Evolutionary conservation across 2,888 invertebrate genomes (phyloP).

Genomic region (Volucella zonaria): DNA sequence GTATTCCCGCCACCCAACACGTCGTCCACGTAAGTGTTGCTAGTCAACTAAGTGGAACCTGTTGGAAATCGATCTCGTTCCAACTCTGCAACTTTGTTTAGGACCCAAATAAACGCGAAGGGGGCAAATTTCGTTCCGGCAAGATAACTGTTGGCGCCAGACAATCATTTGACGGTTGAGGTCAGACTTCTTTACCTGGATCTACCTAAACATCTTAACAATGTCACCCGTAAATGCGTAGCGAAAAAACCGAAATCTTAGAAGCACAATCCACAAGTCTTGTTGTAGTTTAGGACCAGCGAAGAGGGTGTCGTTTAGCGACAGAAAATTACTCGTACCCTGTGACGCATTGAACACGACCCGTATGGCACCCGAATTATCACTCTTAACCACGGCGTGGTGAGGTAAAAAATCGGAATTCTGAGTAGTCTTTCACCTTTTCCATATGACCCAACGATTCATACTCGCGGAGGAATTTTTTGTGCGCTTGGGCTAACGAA

Average conservation of each 20-base stretch:
- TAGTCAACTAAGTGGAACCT: neutral
- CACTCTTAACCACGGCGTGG: neutral
- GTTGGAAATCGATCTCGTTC: neutral
- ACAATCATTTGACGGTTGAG: neutral
- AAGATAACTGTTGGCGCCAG: neutral
- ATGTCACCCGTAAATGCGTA: neutral
- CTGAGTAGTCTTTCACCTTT: neutral
- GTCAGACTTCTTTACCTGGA: too few species aligned
- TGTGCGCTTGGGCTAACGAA: too few species aligned
- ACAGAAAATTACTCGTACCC: conserved; percentile 5
- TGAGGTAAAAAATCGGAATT: conserved; percentile 12
- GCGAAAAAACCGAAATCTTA: conserved; percentile 13
- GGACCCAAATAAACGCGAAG: too few species aligned
- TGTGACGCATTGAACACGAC: too few species aligned
- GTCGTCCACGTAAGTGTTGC: conserved; percentile 2
- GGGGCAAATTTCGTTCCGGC: too few species aligned
- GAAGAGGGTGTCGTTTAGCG: conserved; percentile 16
- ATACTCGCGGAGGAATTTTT: conserved; percentile 3
- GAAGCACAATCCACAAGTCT: neutral
- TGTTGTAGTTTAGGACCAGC: conserved; percentile 10
- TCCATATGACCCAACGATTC: conserved; percentile 26
- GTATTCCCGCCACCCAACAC: neutral
- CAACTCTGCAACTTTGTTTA: too few species aligned
- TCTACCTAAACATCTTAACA: conserved; percentile 10
- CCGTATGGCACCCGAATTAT: conserved; percentile 17